Conservation (phyloP, 2,797 vertebrate genomes). For the Tympanoctomys barrerae region DNA sequence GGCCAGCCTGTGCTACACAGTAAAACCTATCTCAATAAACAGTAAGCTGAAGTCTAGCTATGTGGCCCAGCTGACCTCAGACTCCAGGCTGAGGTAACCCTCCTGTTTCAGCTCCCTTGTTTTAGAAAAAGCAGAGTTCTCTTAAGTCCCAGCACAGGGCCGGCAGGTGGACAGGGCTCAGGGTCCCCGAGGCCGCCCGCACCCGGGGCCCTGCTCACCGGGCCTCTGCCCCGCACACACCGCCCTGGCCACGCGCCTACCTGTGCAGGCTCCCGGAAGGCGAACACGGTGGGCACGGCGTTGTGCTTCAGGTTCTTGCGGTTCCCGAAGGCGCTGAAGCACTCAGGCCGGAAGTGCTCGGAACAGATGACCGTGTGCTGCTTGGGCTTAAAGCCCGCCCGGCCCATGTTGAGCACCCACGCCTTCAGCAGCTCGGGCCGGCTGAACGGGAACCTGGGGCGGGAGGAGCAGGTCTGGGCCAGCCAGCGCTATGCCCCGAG, state of each 20-base stretch:
- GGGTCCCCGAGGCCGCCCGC: neutral
- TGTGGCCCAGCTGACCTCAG: no score
- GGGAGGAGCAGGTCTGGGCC: fast-evolving
- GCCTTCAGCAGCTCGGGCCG: constrained; percentile 84
- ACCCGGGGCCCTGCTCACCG: neutral
- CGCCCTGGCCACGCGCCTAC: neutral
- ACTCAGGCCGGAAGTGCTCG: constrained; percentile 85
- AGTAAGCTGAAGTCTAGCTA: neutral
- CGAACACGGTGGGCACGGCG: constrained; percentile 84
- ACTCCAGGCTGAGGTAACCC: neutral
- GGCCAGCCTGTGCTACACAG: neutral
- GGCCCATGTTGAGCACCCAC: constrained; percentile 87
- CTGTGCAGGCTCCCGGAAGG: constrained; percentile 57
- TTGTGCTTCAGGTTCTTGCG: constrained; percentile 87
- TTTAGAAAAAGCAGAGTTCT: neutral
- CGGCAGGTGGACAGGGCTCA: neutral
- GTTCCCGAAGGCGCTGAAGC: constrained; percentile 87
- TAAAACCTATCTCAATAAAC: neutral
- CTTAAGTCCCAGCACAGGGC: neutral
- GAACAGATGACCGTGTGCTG: constrained; percentile 88
- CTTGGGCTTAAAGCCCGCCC: constrained; percentile 85
- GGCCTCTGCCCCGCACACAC: neutral
- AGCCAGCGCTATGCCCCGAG: fast-evolving
- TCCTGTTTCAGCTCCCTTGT: neutral
- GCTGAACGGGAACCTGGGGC: constrained; percentile 85